Evolutionary conservation across 2,113 vertebrate species (phyloP).

Genomic region (Eonycteris spelaea): DNA sequence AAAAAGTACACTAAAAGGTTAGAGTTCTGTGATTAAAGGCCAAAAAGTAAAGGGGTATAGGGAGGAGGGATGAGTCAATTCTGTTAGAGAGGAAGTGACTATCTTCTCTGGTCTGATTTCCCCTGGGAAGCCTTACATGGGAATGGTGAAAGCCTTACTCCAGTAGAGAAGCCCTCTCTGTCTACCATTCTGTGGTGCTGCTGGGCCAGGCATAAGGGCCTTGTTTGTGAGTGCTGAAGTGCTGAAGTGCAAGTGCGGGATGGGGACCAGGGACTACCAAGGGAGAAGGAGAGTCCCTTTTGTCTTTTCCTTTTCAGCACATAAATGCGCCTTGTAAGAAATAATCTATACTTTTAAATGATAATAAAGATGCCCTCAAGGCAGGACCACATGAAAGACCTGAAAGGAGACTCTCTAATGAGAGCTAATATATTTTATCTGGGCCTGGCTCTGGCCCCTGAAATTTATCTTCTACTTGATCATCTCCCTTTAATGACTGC

Average conservation of each 20-base stretch:
- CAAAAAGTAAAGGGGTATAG: neutral
- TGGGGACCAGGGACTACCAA: accelerated
- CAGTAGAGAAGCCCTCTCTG: neutral
- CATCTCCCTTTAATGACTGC: neutral
- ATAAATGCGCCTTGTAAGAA: neutral
- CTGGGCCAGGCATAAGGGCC: too few relatives aligned
- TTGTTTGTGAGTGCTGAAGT: neutral
- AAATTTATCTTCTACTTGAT: neutral
- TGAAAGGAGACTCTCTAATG: neutral
- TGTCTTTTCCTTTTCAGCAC: neutral
- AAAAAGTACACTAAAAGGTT: neutral
- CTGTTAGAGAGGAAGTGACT: neutral
- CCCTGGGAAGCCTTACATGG: neutral
- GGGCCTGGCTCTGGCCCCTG: neutral
- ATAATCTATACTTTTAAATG: neutral
- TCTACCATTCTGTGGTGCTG: neutral
- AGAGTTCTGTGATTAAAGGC: neutral
- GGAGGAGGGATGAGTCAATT: neutral
- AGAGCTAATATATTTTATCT: neutral
- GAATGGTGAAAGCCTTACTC: neutral
- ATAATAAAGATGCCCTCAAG: neutral
- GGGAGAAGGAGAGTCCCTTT: neutral
- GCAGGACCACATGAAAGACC: neutral
- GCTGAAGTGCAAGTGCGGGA: too few relatives aligned
- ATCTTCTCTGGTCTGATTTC: neutral